These are phyloP conservation scores for Chitala chitala DNA, from an alignment of 2,113 vertebrate species.

Conservation along the genomic window DNA sequence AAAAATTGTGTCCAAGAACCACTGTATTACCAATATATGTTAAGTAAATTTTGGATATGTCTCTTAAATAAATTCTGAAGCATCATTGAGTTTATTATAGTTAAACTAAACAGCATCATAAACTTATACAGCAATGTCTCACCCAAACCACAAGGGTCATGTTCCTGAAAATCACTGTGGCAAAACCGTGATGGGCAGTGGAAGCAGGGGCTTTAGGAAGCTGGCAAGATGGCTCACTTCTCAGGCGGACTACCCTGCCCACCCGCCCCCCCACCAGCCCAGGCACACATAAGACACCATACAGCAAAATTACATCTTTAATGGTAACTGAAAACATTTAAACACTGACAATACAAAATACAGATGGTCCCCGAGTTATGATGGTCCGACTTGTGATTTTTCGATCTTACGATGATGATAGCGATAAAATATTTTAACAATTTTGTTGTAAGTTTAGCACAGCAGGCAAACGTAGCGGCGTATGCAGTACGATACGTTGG, in stretches of 20 bases:
- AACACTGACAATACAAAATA: too few relatives aligned
- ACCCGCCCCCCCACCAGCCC: background rate
- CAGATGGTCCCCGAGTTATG: too few relatives aligned
- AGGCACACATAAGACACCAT: too few relatives aligned
- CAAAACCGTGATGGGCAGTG: background rate
- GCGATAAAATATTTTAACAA: too few relatives aligned
- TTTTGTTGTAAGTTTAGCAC: too few relatives aligned
- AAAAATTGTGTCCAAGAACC: background rate
- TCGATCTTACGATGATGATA: too few relatives aligned
- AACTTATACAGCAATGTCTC: slow-evolving; percentile 23
- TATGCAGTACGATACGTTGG: too few relatives aligned
- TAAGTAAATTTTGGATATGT: slow-evolving; percentile 14
- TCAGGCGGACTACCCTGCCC: background rate
- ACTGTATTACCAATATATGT: slow-evolving; percentile 13
- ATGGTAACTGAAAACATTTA: too few relatives aligned
- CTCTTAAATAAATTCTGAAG: slow-evolving; percentile 17
- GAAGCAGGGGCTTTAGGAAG: background rate
- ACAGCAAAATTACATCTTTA: too few relatives aligned
- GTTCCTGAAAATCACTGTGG: slow-evolving; percentile 6
- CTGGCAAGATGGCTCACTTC: background rate
- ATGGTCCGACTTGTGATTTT: too few relatives aligned
- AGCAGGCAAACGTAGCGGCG: too few relatives aligned
- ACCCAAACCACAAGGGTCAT: background rate
- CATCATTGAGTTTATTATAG: background rate
- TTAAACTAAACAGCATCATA: slow-evolving; percentile 30